These are phyloP conservation scores for Caenorhabditis elegans DNA, from an alignment of 1,140 invertebrate species.

Conservation along the genomic window DNA sequence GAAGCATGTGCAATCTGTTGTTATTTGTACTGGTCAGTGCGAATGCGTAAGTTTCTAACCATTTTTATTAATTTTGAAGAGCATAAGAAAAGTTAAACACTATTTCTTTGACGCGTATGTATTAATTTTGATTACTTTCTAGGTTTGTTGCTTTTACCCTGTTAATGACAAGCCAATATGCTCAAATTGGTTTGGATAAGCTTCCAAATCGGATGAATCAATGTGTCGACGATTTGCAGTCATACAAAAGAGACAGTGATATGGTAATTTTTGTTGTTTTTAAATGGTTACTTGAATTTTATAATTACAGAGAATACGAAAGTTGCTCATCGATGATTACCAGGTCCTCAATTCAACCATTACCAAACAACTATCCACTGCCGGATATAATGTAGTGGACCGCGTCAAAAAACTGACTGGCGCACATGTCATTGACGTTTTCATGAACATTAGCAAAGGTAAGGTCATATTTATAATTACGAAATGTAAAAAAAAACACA, in stretches of 20 bases:
- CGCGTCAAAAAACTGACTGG: slow-evolving; percentile 51
- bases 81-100: too few relatives aligned
- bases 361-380: slow-evolving; percentile 32
- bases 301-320: slow-evolving; percentile 49
- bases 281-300: background rate
- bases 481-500: background rate
- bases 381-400: slow-evolving; percentile 47
- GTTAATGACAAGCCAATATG: slow-evolving; percentile 63
- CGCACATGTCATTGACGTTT: slow-evolving; percentile 45
- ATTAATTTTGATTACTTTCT: slow-evolving; percentile 29
- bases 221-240: slow-evolving; percentile 60
- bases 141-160: slow-evolving; percentile 60
- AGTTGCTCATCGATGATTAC: slow-evolving; percentile 50
- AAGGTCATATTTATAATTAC: background rate
- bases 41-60: background rate
- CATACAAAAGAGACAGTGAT: slow-evolving; percentile 62
- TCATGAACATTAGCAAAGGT: slow-evolving; percentile 45
- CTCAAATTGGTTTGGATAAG: slow-evolving; percentile 59
- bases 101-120: too few relatives aligned
- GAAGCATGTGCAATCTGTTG: slow-evolving; percentile 54
- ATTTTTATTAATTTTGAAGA: too few relatives aligned
- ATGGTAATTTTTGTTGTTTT: slow-evolving; percentile 47
- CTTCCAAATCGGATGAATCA: slow-evolving; percentile 57
- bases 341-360: slow-evolving; percentile 46
- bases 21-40: slow-evolving; percentile 57